Evolutionary conservation across 2,797 vertebrate species (phyloP).

Genomic region (Hippopotamyrus pictus): DNA sequence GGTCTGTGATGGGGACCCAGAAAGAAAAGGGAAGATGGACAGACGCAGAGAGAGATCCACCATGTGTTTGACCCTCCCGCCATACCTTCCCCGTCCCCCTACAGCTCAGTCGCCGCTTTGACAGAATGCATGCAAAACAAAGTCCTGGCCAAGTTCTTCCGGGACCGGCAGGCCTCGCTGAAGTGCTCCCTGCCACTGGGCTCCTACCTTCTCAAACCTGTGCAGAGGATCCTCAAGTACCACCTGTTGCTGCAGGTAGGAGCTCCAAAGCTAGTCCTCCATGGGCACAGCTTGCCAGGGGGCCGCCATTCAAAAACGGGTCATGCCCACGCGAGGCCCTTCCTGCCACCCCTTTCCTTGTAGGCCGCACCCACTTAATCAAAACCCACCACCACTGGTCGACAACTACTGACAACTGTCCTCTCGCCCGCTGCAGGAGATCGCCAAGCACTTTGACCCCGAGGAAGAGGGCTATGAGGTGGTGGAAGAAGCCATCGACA

Average conservation of each 20-base stretch:
- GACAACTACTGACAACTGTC: neutral
- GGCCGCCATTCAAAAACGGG: neutral
- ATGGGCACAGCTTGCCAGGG: neutral
- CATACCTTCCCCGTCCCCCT: neutral
- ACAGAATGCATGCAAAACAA: slow-evolving; percentile 91
- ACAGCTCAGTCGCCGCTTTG: slow-evolving; percentile 81
- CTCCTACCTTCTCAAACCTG: slow-evolving; percentile 89
- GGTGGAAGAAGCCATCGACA: slow-evolving; percentile 88
- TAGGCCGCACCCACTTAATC: neutral
- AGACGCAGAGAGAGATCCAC: neutral
- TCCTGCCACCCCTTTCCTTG: neutral
- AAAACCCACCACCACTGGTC: neutral
- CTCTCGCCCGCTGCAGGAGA: slow-evolving; percentile 66
- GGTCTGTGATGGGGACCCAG: neutral
- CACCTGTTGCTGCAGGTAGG: slow-evolving; percentile 90
- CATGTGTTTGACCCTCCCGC: neutral
- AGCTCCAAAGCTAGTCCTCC: neutral
- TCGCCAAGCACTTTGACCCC: slow-evolving; percentile 83
- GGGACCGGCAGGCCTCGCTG: slow-evolving; percentile 80
- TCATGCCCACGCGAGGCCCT: neutral
- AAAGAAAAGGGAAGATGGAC: neutral
- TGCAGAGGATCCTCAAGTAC: slow-evolving; percentile 96
- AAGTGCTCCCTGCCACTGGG: slow-evolving; percentile 81
- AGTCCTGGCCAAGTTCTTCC: slow-evolving; percentile 83
- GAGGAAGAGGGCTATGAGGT: slow-evolving; percentile 80